These are phyloP conservation scores for Menidia beryllina DNA, from an alignment of 2,113 vertebrate species.

Conservation along the genomic window DNA sequence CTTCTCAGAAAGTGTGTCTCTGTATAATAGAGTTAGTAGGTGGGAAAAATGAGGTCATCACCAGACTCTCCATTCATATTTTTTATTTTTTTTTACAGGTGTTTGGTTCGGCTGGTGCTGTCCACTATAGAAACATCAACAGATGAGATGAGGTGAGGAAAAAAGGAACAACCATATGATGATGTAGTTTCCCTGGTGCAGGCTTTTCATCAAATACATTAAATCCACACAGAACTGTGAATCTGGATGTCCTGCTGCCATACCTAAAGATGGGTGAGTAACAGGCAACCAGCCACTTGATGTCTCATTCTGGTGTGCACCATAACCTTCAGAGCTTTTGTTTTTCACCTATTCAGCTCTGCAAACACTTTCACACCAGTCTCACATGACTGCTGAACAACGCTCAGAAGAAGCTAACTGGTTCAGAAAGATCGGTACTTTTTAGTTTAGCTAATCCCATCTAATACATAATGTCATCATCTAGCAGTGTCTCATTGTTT, in stretches of 20 bases:
- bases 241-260: slow-evolving; percentile 78
- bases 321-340: slow-evolving; percentile 3
- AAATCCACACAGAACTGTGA: slow-evolving; percentile 70
- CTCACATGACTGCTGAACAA: slow-evolving; percentile 63
- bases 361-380: slow-evolving; percentile 58
- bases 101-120: slow-evolving; percentile 86
- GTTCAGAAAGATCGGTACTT: slow-evolving; percentile 93
- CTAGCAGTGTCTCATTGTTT: slow-evolving; percentile 29
- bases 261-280: slow-evolving; percentile 87
- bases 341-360: slow-evolving; percentile 77
- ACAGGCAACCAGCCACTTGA: neutral
- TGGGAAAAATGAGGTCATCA: slow-evolving; percentile 71
- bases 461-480: neutral
- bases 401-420: slow-evolving; percentile 86
- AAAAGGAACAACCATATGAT: neutral
- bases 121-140: slow-evolving; percentile 73
- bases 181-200: neutral
- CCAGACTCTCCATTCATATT: slow-evolving; percentile 61
- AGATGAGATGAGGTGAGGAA: slow-evolving; percentile 81
- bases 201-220: neutral
- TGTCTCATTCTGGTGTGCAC: slow-evolving; percentile 25
- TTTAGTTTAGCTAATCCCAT: slow-evolving; percentile 24
- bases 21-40: slow-evolving; percentile 75
- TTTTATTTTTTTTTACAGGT: slow-evolving; percentile 76
- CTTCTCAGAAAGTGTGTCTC: slow-evolving; percentile 67